Percentiles rank a stretch among this genome's conserved stretches.
phyloP scores from a whole-genome alignment of 2,888 invertebrate species.

The Drosophila pullipes region DNA sequence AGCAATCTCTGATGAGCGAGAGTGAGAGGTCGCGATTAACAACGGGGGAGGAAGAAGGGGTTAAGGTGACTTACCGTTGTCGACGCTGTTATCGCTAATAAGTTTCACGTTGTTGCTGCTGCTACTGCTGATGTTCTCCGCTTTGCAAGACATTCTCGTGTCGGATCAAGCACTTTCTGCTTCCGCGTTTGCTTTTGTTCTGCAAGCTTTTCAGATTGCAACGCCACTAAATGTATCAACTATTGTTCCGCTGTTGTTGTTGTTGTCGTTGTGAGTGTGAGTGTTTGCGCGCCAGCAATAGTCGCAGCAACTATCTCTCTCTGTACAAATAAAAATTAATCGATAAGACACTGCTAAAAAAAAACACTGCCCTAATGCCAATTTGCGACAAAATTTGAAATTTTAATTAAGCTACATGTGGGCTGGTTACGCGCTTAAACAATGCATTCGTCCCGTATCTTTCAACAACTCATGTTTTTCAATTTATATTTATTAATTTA shows the following conservation, averaged over 20 bases:
- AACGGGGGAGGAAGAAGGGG: neutral
- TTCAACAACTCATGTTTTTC: slow-evolving; percentile 43
- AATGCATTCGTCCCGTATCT: neutral
- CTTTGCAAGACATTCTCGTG: slow-evolving; percentile 39
- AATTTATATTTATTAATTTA: slow-evolving; percentile 17
- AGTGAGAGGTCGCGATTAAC: neutral
- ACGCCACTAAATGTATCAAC: slow-evolving; percentile 19
- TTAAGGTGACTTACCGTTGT: slow-evolving; percentile 33
- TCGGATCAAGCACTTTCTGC: slow-evolving; percentile 7
- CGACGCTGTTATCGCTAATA: slow-evolving; percentile 19
- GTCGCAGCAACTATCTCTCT: slow-evolving; percentile 14
- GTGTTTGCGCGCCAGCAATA: slow-evolving; percentile 68
- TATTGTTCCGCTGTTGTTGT: slow-evolving; percentile 14
- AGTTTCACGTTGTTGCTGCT: slow-evolving; percentile 13
- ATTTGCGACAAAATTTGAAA: neutral
- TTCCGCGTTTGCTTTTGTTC: slow-evolving; percentile 38
- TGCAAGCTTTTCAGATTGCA: slow-evolving; percentile 21
- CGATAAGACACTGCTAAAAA: slow-evolving; percentile 34
- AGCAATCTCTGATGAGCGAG: slow-evolving; percentile 20
- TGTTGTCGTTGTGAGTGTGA: slow-evolving; percentile 12
- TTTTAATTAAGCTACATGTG: slow-evolving; percentile 6
- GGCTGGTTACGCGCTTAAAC: neutral
- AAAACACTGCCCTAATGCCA: neutral
- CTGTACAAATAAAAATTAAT: slow-evolving; percentile 44
- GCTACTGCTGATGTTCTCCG: slow-evolving; percentile 12